A percentile compares a stretch with the other conserved stretches of the same genome.
phyloP scores from a whole-genome alignment of 2,113 vertebrate species.

The rat (Rattus norvegicus) region GRCr8 NC_086038.1:36021001-36021500 shows the following conservation, averaged over 20 bases:
- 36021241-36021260: not conserved
- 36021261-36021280: not conserved
- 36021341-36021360: not conserved
- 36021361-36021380: not conserved
- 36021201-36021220: not conserved
- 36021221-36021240: not conserved
- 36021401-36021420: not conserved
- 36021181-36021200: not conserved
- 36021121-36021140: not conserved
- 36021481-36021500: conserved; percentile 19
- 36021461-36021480: conserved; percentile 2
- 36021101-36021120: not conserved
- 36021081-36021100: not conserved
- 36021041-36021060: not conserved
- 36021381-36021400: not conserved
- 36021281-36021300: not conserved
- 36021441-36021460: conserved; percentile 40
- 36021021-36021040: not conserved
- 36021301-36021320: not conserved
- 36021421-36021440: not conserved
- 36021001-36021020: not conserved
- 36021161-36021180: not conserved
- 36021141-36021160: not conserved
- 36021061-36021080: not conserved
- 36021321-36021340: not conserved